Percentiles rank a stretch among this genome's conserved stretches.
Conservation (phyloP, 1,140 invertebrate genomes). For the Vanessa atalanta region DNA sequence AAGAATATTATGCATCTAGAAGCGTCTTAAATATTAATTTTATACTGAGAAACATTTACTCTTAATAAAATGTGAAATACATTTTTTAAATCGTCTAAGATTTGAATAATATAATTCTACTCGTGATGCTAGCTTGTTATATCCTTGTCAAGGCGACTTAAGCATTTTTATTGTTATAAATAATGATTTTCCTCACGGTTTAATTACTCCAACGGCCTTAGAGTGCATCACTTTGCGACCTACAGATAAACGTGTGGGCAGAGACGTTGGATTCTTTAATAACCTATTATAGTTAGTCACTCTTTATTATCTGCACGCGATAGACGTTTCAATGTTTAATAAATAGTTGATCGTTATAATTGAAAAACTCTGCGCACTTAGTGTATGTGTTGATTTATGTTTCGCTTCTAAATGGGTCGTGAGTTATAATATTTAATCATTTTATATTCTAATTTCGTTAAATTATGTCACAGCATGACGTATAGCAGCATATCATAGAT, state of each 20-base stretch:
- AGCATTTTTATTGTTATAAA: slow-evolving; percentile 21
- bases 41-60: too few species aligned
- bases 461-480: slow-evolving; percentile 3
- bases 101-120: not conserved
- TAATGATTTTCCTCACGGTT: slow-evolving; percentile 26
- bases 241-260: slow-evolving; percentile 19
- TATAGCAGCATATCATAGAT: not conserved
- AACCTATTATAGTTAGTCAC: slow-evolving; percentile 25
- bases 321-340: slow-evolving; percentile 17
- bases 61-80: not conserved
- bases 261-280: not conserved
- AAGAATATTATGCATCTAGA: too few species aligned
- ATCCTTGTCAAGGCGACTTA: slow-evolving; percentile 3
- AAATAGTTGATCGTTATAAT: slow-evolving; percentile 21
- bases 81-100: not conserved
- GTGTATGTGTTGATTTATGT: slow-evolving; percentile 13
- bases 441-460: not conserved
- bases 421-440: slow-evolving; percentile 17
- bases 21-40: too few species aligned
- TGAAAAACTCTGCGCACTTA: slow-evolving; percentile 17
- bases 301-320: slow-evolving; percentile 10
- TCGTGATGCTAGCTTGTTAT: not conserved
- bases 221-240: slow-evolving; percentile 15
- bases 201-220: slow-evolving; percentile 27
- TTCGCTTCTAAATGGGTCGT: slow-evolving; percentile 40